phyloP scores from a whole-genome alignment of 2,888 invertebrate genomes.

The Lacanobia wlatinum region DNA sequence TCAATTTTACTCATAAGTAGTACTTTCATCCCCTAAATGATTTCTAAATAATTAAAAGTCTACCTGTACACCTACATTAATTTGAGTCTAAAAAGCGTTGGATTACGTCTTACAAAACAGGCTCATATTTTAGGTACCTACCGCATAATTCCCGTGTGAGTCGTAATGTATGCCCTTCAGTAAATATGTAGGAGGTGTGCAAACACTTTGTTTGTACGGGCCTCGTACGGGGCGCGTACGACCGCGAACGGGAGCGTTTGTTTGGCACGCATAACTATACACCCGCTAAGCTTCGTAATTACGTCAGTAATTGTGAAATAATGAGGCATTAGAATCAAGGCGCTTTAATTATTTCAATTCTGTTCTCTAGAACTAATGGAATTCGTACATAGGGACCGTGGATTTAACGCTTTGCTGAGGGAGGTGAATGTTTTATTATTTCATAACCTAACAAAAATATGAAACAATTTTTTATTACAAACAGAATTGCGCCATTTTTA shows the following conservation, averaged over 20 bases:
- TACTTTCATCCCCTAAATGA: not conserved
- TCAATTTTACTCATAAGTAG: not conserved
- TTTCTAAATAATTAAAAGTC: not conserved
- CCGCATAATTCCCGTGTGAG: constrained; percentile 63
- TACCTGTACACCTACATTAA: not conserved
- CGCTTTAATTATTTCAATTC: constrained; percentile 47
- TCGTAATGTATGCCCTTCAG: constrained; percentile 68
- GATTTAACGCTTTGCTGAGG: constrained; percentile 11
- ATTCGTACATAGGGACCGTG: constrained; percentile 14
- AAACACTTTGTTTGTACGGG: constrained; percentile 65
- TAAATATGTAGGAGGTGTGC: constrained; percentile 69
- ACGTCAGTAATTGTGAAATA: constrained; percentile 55
- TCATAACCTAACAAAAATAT: constrained; percentile 1
- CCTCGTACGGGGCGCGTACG: constrained; percentile 2
- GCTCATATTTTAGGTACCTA: constrained; percentile 67
- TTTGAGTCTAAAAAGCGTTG: constrained; percentile 55
- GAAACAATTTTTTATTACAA: not conserved
- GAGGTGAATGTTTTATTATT: constrained; percentile 13
- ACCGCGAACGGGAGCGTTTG: constrained; percentile 37
- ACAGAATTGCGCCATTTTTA: constrained; percentile 3
- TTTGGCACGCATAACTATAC: constrained; percentile 44
- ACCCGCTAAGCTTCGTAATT: constrained; percentile 53
- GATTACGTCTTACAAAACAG: constrained; percentile 58
- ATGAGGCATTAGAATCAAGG: constrained; percentile 45
- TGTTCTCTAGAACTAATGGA: constrained; percentile 29